Evolutionary conservation across 1,140 invertebrate species (phyloP), one percentile per base, ranked within the genome.

Genomic region (Tetragnatha versicolor): DNA sequence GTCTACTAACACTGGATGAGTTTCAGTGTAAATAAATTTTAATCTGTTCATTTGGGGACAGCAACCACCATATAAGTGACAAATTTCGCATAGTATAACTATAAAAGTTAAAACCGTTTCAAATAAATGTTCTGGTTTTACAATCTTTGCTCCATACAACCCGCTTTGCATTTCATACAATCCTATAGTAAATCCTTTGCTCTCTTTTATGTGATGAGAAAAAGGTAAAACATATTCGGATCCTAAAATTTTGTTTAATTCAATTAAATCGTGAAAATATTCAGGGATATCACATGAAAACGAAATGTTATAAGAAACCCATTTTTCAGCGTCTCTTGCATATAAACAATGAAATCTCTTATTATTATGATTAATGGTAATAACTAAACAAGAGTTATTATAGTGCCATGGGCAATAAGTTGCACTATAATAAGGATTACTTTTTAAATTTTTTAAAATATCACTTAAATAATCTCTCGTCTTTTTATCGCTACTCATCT

Each of bases 211-310:
- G 31, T 72, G 69, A 4, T n/a, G 17, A 10, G 29, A 20, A 7
- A 72, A 72, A 29, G 27, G 29, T 49, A 72, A 45, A 9, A 58
- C 35, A 29, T 58, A 72, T 27, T 72, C 27, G 1, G 49, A 29
- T n/a, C 65, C n/a, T 3, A 69, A 35, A 35, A n/a, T 10, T 51
- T 35, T 22, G 35, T 42, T 39, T 20, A 72, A 22, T 9, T 29
- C 14, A 29, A 72, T 58, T 20, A 72, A 39, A 42, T 72, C 69
- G 35, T 58, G 31, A 58, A 72, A 72, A 39, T 58, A 49, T n/a
- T 69, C 66, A 3, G 66, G 66, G n/a, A 66, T 66, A 47, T 66
- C 63, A 31, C 63, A 66, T 4, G 63, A 66, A 14, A 45, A 31
- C 27, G 37, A 45, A 7, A 35, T 4, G 25, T 61, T 61, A 25